These are phyloP conservation scores for Chromoteleia sp. DNA, from an alignment of 2,888 invertebrate genomes.

Conservation along the genomic window DNA sequence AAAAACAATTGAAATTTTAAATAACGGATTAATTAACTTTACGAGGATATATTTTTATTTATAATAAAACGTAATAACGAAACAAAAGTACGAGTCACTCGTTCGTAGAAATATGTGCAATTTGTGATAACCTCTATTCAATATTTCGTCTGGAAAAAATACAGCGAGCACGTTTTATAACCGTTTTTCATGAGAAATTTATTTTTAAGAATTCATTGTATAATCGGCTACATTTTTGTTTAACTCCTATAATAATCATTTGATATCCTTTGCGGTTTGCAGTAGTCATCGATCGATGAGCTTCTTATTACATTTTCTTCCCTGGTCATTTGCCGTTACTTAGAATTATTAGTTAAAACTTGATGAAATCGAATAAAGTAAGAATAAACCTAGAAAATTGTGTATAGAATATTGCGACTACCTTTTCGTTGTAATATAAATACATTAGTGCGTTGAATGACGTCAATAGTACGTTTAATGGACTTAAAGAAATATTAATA, in stretches of 20 bases:
- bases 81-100: too few species aligned
- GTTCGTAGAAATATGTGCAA: background rate
- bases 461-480: background rate
- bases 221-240: conserved; percentile 22
- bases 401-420: too few species aligned
- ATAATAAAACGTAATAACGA: too few species aligned
- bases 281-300: conserved; percentile 19
- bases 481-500: conserved; percentile 18
- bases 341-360: background rate
- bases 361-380: background rate
- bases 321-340: background rate
- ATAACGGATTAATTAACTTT: too few species aligned
- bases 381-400: too few species aligned
- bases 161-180: background rate
- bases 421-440: too few species aligned
- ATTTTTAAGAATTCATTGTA: conserved; percentile 1
- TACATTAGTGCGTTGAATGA: too few species aligned
- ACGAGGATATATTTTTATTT: too few species aligned
- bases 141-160: conserved; percentile 5
- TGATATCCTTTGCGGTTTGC: conserved; percentile 38
- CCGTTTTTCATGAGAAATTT: conserved; percentile 17
- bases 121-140: background rate
- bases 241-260: conserved; percentile 32
- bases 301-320: conserved; percentile 3
- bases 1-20: too few species aligned